Evolutionary conservation across 2,113 vertebrate genomes (phyloP).

Genomic region (Lichenostomus cassidix): DNA sequence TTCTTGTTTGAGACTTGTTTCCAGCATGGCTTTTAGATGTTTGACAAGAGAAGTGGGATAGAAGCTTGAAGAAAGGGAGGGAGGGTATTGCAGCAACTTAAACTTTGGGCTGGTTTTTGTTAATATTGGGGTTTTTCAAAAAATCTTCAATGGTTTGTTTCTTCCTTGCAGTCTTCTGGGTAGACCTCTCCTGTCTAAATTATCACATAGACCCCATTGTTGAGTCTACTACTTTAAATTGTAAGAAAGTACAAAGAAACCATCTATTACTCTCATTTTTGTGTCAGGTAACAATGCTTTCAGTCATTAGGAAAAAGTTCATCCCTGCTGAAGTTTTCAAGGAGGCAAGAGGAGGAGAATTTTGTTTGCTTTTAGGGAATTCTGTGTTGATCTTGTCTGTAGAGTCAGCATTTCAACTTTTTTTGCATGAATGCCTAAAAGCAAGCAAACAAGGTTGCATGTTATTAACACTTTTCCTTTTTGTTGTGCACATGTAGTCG

Average conservation of each 20-base stretch:
- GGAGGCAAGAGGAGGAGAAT: background rate
- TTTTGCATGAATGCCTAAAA: conserved; percentile 38
- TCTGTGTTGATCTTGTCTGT: background rate
- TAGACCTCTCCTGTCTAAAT: background rate
- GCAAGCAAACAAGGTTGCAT: conserved; percentile 22
- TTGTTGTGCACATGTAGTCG: background rate
- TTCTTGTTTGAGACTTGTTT: conserved; percentile 28
- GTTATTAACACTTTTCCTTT: conserved; percentile 6
- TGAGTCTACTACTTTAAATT: background rate
- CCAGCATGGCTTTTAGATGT: conserved; percentile 32
- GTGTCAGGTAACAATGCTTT: background rate
- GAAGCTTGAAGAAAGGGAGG: background rate
- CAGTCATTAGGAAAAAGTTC: background rate
- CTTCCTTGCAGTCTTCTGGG: background rate
- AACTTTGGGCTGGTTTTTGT: background rate
- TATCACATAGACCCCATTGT: background rate
- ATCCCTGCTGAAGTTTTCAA: background rate
- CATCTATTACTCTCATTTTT: background rate
- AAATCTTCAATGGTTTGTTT: background rate
- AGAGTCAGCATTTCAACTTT: background rate
- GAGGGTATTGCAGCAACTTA: background rate
- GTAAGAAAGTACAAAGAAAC: background rate
- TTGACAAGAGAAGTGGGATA: background rate
- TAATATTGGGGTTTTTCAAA: background rate
- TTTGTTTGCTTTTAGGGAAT: conserved; percentile 46